Conservation (phyloP, 2,797 vertebrate genomes). For the Dryobates pubescens region DNA sequence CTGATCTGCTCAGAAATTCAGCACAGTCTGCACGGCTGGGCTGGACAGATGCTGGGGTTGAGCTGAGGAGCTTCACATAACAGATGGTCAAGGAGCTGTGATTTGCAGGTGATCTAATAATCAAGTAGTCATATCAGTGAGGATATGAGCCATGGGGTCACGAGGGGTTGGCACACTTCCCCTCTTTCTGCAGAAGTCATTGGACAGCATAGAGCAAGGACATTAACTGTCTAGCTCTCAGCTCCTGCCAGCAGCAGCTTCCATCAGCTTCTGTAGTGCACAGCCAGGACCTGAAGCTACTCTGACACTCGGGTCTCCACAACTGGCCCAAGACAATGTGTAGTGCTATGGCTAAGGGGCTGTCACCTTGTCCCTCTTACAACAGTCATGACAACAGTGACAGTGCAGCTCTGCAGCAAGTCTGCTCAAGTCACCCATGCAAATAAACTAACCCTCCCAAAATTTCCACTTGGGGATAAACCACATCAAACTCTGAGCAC, state of each 20-base stretch:
- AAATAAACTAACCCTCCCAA: neutral
- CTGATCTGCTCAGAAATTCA: conserved; percentile 12
- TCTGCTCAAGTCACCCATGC: neutral
- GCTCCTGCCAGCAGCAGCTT: neutral
- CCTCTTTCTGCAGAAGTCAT: neutral
- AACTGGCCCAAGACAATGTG: rapidly evolving
- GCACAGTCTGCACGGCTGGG: neutral
- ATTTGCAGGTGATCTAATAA: conserved; percentile 27
- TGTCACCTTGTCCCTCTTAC: neutral
- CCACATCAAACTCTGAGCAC: neutral
- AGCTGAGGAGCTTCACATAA: neutral
- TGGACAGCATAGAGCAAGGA: neutral
- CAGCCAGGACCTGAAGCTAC: neutral
- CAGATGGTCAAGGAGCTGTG: conserved; percentile 30
- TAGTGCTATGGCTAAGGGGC: neutral
- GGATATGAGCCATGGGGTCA: neutral
- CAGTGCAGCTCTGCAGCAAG: neutral
- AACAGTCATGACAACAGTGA: neutral
- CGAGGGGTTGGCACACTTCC: neutral
- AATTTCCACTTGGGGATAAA: neutral
- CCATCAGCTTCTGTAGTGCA: neutral
- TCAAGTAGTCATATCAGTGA: neutral
- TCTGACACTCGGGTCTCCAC: neutral
- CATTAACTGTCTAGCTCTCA: neutral
- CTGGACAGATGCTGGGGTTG: conserved; percentile 25